A percentile compares a stretch with the other conserved stretches of the same genome.
Conservation (phyloP, 2,113 vertebrate genomes). For the Terrapene triunguis region DNA sequence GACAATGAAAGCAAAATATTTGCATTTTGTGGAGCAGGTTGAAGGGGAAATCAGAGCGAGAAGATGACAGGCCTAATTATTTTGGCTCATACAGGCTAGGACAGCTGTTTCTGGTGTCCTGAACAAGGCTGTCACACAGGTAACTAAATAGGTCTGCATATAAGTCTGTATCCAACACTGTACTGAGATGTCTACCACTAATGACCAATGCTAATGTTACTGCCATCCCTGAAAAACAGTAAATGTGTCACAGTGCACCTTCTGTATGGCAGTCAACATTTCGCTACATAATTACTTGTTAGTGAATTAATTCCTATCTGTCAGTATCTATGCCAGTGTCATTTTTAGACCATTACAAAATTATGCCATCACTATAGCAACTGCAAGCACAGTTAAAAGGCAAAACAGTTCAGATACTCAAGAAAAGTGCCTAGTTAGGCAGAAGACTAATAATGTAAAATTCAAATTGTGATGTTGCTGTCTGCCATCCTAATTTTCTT, state of each 20-base stretch:
- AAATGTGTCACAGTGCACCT: conserved; percentile 91
- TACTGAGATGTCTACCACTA: conserved; percentile 93
- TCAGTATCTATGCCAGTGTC: conserved; percentile 89
- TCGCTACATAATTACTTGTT: conserved; percentile 96
- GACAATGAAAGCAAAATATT: conserved; percentile 99
- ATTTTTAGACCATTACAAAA: conserved; percentile 91
- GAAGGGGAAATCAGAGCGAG: conserved; percentile 97
- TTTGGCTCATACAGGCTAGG: conserved; percentile 99
- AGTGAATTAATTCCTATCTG: conserved; percentile 96
- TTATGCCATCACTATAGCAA: conserved; percentile 91
- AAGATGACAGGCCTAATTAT: conserved; percentile 99
- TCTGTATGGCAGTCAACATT: conserved; percentile 95
- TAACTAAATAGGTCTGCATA: conserved; percentile 99
- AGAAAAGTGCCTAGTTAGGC: conserved; percentile 84
- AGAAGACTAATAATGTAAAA: conserved; percentile 77
- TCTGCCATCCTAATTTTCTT: conserved; percentile 78
- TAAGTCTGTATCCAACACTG: conserved; percentile 94
- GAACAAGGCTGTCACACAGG: conserved; percentile 99
- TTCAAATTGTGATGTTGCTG: conserved; percentile 62
- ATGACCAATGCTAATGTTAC: conserved; percentile 99
- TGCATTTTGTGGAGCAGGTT: conserved; percentile 99
- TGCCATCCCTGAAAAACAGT: conserved; percentile 94
- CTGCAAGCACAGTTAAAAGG: conserved; percentile 86
- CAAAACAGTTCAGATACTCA: conserved; percentile 83
- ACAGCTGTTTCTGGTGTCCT: conserved; percentile 99